Percentiles rank a stretch among this genome's conserved stretches.
These are phyloP conservation scores for Pungitius pungitius DNA, from an alignment of 2,113 vertebrate species.

Conservation along the genomic window DNA sequence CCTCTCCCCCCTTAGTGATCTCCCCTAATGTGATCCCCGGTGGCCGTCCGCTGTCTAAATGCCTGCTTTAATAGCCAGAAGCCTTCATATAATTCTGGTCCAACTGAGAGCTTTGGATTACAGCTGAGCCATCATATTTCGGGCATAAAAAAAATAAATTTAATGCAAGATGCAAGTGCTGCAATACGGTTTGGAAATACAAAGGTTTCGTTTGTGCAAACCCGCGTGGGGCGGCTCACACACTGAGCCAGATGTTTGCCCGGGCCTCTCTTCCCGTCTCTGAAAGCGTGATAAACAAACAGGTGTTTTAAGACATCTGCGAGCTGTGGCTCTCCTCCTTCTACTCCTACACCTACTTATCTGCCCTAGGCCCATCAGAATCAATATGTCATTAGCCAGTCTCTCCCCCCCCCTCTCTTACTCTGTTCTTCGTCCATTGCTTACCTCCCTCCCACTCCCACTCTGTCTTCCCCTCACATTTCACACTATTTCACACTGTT, in stretches of 20 bases:
- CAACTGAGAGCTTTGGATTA: constrained; percentile 17
- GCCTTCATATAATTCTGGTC: constrained; percentile 45
- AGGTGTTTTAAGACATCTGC: constrained; percentile 70
- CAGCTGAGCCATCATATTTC: constrained; percentile 30
- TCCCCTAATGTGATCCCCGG: constrained; percentile 68
- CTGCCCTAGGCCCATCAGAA: constrained; percentile 66
- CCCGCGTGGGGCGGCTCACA: not conserved
- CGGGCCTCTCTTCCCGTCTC: not conserved
- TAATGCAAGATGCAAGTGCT: constrained; percentile 3
- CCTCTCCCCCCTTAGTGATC: constrained; percentile 38
- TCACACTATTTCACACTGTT: constrained; percentile 59
- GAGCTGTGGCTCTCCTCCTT: constrained; percentile 53
- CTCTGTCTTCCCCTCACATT: constrained; percentile 49
- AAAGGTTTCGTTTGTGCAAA: not conserved
- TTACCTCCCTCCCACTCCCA: constrained; percentile 19
- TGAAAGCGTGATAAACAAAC: constrained; percentile 37
- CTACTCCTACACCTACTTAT: constrained; percentile 62
- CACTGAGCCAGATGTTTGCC: constrained; percentile 10
- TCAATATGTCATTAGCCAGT: constrained; percentile 79
- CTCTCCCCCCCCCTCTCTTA: constrained; percentile 20
- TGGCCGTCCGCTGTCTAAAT: constrained; percentile 46
- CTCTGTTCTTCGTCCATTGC: constrained; percentile 17
- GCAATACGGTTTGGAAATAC: constrained; percentile 1
- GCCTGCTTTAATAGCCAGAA: constrained; percentile 50
- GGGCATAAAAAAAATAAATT: constrained; percentile 14